phyloP scores from a whole-genome alignment of 2,797 vertebrate genomes.

The Propithecus perrieri region DNA sequence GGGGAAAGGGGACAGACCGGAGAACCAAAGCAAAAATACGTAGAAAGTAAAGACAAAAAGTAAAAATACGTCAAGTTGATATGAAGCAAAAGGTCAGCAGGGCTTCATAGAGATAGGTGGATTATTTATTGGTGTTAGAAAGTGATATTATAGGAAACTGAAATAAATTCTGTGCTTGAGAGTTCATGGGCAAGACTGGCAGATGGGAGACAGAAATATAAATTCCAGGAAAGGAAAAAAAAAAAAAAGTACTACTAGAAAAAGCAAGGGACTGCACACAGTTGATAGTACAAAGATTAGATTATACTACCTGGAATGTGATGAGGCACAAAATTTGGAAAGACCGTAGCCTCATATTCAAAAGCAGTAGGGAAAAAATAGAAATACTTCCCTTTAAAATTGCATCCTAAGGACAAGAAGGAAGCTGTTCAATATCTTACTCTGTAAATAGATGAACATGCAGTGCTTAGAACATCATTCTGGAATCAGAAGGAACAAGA shows the following conservation, averaged over 20 bases:
- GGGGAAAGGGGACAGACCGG: conserved; percentile 34
- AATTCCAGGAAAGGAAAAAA: conserved; percentile 37
- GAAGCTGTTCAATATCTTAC: background rate
- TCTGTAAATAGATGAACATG: background rate
- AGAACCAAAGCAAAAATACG: conserved; percentile 37
- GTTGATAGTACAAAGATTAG: conserved; percentile 71
- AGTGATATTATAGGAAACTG: conserved; percentile 72
- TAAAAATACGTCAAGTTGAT: conserved; percentile 58
- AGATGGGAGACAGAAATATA: conserved; percentile 68
- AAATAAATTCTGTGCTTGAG: conserved; percentile 73
- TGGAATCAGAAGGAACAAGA: background rate
- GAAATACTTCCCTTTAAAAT: background rate
- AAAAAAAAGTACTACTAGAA: conserved; percentile 58
- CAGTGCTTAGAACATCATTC: background rate
- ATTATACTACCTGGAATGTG: conserved; percentile 15
- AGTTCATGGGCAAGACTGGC: conserved; percentile 66
- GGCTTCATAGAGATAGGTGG: conserved; percentile 46
- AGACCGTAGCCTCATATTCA: background rate
- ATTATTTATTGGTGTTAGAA: conserved; percentile 71
- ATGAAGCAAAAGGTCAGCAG: conserved; percentile 69
- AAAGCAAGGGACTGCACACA: background rate
- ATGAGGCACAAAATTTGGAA: background rate
- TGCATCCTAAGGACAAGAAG: background rate
- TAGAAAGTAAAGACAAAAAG: conserved; percentile 67
- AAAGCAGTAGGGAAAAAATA: background rate